Percentiles rank a stretch among this genome's conserved stretches.
These are phyloP conservation scores for Drosophila tripunctata DNA, from an alignment of 2,888 invertebrate species.

Conservation along the genomic window DNA sequence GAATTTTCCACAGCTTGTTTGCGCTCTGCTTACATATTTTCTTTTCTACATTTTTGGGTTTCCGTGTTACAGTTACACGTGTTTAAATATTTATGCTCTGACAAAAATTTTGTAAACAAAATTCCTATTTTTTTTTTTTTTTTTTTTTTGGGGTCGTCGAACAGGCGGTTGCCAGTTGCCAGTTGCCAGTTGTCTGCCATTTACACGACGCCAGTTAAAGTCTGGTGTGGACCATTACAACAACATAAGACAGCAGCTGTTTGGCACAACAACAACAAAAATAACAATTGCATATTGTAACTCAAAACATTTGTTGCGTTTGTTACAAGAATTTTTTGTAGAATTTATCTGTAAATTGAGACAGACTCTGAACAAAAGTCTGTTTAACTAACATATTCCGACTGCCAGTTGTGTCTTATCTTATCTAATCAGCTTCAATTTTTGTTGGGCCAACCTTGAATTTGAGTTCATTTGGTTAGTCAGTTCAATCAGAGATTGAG, in stretches of 20 bases:
- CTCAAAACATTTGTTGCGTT: constrained; percentile 25
- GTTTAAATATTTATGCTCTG: constrained; percentile 76
- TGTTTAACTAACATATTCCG: neutral
- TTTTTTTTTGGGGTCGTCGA: constrained; percentile 15
- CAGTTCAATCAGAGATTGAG: constrained; percentile 10
- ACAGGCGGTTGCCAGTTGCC: constrained; percentile 6
- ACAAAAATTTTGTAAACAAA: constrained; percentile 79
- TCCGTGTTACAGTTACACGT: constrained; percentile 67
- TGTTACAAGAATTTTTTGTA: constrained; percentile 25
- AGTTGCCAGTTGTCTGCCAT: constrained; percentile 11
- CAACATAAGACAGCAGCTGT: no score
- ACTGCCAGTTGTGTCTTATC: constrained; percentile 33
- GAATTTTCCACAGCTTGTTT: neutral
- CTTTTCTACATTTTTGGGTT: constrained; percentile 14
- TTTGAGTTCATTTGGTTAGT: constrained; percentile 8
- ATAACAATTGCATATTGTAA: constrained; percentile 61
- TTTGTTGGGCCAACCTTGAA: constrained; percentile 46
- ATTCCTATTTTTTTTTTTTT: constrained; percentile 18
- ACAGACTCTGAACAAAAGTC: constrained; percentile 21
- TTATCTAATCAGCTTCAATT: constrained; percentile 50
- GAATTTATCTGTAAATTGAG: constrained; percentile 37
- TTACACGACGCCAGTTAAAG: constrained; percentile 8
- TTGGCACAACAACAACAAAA: constrained; percentile 43
- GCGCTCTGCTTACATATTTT: constrained; percentile 6
- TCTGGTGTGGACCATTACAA: no score